Conservation (phyloP, 2,113 vertebrate genomes). For the Heliornis fulica region DNA sequence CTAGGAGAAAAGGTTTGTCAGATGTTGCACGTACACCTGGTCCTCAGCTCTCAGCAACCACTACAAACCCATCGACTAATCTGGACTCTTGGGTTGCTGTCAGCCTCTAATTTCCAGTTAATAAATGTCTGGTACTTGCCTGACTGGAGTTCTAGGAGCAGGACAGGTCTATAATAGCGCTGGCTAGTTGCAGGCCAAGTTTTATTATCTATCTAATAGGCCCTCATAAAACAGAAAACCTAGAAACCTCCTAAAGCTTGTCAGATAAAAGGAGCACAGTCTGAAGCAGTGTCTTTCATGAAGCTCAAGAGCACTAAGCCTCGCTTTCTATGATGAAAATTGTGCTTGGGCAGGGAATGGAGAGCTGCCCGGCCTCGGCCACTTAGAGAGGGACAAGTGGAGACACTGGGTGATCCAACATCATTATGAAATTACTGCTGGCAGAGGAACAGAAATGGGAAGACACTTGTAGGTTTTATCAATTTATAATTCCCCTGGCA, state of each 20-base stretch:
- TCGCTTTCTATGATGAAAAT: not conserved
- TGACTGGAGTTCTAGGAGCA: not conserved
- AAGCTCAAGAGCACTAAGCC: not conserved
- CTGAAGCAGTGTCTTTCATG: not conserved
- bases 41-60: not conserved
- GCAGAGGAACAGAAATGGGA: not conserved
- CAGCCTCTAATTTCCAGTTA: not conserved
- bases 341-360: not conserved
- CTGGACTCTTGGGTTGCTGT: not conserved
- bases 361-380: not conserved
- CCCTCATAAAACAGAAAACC: not conserved
- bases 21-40: not conserved
- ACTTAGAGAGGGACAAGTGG: not conserved
- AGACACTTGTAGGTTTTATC: not conserved
- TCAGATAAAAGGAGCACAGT: not conserved
- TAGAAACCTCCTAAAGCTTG: not conserved
- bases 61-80: not conserved
- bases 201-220: not conserved
- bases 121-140: not conserved
- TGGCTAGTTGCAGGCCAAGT: not conserved
- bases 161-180: not conserved
- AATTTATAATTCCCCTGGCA: not conserved
- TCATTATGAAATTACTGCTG: not conserved
- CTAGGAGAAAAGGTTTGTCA: not conserved
- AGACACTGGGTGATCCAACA: rapidly evolving